phyloP scores from a whole-genome alignment of 2,888 invertebrate genomes.

The Isoperla grammatica region DNA sequence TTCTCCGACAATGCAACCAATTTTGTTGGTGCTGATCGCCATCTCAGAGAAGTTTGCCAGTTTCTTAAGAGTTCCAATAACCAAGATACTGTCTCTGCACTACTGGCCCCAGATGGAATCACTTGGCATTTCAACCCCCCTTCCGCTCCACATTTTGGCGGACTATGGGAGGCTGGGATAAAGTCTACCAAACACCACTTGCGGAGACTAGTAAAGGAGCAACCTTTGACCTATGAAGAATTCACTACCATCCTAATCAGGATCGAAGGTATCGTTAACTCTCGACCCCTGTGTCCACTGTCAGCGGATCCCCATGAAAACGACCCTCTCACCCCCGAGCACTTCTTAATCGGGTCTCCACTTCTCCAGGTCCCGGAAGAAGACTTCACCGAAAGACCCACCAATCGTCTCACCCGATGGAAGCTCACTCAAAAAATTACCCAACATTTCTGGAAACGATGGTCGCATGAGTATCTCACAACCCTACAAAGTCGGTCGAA shows the following conservation, averaged over 20 bases:
- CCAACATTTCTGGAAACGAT: slow-evolving; percentile 5
- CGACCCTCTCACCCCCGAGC: slow-evolving; percentile 8
- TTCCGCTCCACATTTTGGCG: no score
- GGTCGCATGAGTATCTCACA: not conserved
- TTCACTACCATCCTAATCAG: not conserved
- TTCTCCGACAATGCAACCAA: slow-evolving; percentile 39
- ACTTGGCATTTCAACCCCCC: no score
- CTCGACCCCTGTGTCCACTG: not conserved
- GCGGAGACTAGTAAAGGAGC: not conserved
- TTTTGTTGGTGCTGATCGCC: slow-evolving; percentile 37
- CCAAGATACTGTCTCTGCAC: not conserved
- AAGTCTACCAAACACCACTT: not conserved
- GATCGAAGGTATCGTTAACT: slow-evolving; percentile 9
- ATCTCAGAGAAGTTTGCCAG: slow-evolving; percentile 14
- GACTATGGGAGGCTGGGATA: no score
- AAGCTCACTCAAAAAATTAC: slow-evolving; percentile 1
- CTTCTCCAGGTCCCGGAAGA: not conserved
- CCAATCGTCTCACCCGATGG: slow-evolving; percentile 7
- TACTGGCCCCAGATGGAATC: no score
- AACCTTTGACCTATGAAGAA: not conserved
- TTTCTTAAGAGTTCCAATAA: not conserved
- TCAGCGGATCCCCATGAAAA: slow-evolving; percentile 6
- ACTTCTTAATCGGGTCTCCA: slow-evolving; percentile 5
- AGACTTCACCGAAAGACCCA: not conserved
- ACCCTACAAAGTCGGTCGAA: no score